phyloP scores from a whole-genome alignment of 2,888 invertebrate genomes.

The Caenorhabditis imperialis region DNA sequence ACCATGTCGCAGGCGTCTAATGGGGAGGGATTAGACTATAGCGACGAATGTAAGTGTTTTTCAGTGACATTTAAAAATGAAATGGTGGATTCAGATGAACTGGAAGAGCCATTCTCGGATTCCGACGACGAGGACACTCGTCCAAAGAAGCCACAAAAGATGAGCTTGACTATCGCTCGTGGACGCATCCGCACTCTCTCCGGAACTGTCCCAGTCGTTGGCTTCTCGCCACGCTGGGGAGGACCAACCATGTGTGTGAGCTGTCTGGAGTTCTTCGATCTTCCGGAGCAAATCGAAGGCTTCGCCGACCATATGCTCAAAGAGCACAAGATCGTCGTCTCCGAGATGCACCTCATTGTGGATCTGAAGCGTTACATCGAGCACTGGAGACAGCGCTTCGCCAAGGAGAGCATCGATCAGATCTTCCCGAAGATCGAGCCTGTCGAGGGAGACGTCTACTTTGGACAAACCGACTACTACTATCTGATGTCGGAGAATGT shows the following conservation, averaged over 20 bases:
- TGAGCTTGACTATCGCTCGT: constrained; percentile 72
- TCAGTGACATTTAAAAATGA: too few relatives aligned
- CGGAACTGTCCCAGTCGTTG: constrained; percentile 71
- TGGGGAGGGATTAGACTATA: constrained; percentile 72
- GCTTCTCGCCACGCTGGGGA: constrained; percentile 77
- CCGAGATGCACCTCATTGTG: constrained; percentile 76
- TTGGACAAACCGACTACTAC: constrained; percentile 72
- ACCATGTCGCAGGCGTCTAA: constrained; percentile 71
- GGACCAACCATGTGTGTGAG: constrained; percentile 78
- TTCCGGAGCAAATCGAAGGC: constrained; percentile 72
- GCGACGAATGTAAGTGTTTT: constrained; percentile 67
- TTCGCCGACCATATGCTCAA: constrained; percentile 75
- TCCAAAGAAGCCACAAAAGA: constrained; percentile 68
- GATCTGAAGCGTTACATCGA: constrained; percentile 78
- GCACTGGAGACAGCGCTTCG: constrained; percentile 78
- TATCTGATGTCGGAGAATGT: constrained; percentile 74
- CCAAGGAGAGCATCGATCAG: constrained; percentile 72
- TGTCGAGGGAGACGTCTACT: constrained; percentile 64
- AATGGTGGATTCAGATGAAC: constrained; percentile 64
- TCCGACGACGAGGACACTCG: constrained; percentile 73
- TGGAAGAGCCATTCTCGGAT: constrained; percentile 78
- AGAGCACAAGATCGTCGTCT: constrained; percentile 77
- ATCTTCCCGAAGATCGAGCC: constrained; percentile 75
- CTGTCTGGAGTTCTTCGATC: constrained; percentile 78
- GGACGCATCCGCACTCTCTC: constrained; percentile 77